These are phyloP conservation scores for Yponomeuta plumbellus DNA, from an alignment of 2,888 invertebrate species.

Conservation along the genomic window DNA sequence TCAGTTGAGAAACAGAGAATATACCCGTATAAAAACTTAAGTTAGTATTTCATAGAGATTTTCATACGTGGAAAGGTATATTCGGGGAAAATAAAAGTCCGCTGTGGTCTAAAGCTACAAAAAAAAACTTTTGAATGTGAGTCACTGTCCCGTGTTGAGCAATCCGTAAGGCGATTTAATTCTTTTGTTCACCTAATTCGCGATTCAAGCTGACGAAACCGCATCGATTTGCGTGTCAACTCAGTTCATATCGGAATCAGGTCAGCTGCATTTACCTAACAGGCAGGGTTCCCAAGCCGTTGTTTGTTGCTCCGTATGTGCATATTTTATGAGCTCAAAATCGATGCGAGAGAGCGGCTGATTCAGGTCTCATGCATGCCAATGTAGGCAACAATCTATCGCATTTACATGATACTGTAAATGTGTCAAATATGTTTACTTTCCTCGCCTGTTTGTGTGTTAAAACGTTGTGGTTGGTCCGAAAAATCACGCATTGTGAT, in stretches of 20 bases:
- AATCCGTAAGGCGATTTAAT: background rate
- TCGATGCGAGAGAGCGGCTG: background rate
- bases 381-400: no score
- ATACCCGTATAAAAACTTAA: no score
- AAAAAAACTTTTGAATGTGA: background rate
- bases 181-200: background rate
- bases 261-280: slow-evolving; percentile 32
- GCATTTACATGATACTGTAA: no score
- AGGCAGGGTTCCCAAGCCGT: background rate
- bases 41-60: no score
- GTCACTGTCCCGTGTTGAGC: background rate
- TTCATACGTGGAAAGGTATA: no score
- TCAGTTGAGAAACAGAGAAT: no score
- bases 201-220: background rate
- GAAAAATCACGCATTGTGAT: no score
- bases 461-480: no score
- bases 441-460: no score
- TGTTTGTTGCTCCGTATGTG: background rate
- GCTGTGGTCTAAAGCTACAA: no score
- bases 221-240: slow-evolving; percentile 26
- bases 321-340: background rate
- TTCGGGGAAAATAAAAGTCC: no score
- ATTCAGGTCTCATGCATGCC: background rate
- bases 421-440: no score
- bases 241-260: slow-evolving; percentile 47